Evolutionary conservation across 2,888 invertebrate species (phyloP), one percentile per base, ranked within the genome.

Genomic region (Alloplasta piceator): DNA sequence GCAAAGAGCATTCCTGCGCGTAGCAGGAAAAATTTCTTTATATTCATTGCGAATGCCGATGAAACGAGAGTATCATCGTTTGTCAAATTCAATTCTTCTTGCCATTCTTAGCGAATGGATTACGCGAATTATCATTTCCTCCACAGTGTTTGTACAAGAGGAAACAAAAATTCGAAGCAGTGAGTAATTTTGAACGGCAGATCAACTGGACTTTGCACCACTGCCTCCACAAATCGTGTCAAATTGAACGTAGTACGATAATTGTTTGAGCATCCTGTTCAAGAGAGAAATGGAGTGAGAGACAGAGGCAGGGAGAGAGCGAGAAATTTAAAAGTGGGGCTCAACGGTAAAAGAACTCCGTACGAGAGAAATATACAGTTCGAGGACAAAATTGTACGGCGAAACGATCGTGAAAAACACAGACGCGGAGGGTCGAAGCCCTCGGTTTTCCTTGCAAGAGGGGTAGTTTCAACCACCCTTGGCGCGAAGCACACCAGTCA

Each of bases 201-300:
- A 50, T 52, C 16, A 52, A 55, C 41, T 10, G 41, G 38, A 46
- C 46, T 68, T 64, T 43, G 16, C 14, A 60, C 56, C n/a, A 41
- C 16, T 5, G 12, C 48, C 38, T 60, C 71, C 3, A 14, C 12
- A 64, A 48, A 61, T 72, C 52, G 41, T 52, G 46, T 75, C 70
- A 76, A 82, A 82, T 82, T 60, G 77, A 72, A 52, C 71, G 67
- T 75, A 50, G 48, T 26, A 72, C 63, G 68, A 73, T 81, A 82
- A 77, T 82, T 80, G 74, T 82, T 82, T 80, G 55, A 68, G 70
- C 68, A 58, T 73, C 36, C 66, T 71, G 71, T 78, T 76, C 66
- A 43, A 56, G 67, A 56, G 36, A 39, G 52, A 61, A 26, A 26
- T 1, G 26, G 26, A 26, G 26, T 3, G 26, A 26, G 26, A 26